Evolutionary conservation across 2,113 vertebrate species (phyloP).

Genomic region (Amphilophus citrinellus): DNA sequence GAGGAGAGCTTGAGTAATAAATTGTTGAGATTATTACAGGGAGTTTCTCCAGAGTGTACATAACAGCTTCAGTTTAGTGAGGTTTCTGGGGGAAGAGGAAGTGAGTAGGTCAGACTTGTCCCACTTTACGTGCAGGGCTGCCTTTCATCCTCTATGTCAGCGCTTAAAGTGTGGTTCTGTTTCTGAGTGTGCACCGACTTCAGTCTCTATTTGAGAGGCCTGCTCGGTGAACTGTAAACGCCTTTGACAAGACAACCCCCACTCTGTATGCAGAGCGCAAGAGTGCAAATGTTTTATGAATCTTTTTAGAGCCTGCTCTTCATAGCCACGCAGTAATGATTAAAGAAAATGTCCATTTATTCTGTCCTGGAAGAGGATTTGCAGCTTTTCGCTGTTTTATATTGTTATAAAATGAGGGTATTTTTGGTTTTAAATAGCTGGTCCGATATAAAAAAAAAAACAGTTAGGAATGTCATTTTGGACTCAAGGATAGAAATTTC

Average conservation of each 20-base stretch:
- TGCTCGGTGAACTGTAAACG: not conserved
- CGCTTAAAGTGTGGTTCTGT: not conserved
- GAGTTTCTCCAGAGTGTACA: constrained; percentile 43
- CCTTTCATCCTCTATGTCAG: constrained; percentile 6
- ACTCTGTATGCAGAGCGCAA: constrained; percentile 16
- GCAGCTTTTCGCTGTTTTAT: not conserved
- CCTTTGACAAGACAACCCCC: constrained; percentile 18
- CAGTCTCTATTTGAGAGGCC: constrained; percentile 7
- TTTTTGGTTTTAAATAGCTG: not conserved
- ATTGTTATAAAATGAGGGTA: not conserved
- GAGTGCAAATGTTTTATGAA: constrained; percentile 57
- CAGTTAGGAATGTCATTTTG: not conserved
- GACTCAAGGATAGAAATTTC: not conserved
- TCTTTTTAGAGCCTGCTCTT: constrained; percentile 2
- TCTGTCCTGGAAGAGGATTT: not conserved
- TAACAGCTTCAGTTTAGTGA: not conserved
- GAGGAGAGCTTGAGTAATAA: constrained; percentile 54
- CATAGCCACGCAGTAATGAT: not conserved
- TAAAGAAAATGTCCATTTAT: not conserved
- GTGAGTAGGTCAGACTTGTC: constrained; percentile 3
- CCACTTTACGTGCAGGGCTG: constrained; percentile 14
- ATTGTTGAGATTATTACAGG: constrained; percentile 49
- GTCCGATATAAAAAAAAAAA: not conserved
- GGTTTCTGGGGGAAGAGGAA: constrained; percentile 17
- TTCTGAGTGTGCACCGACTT: constrained; percentile 13